These are phyloP conservation scores for Trachymyrmex septentrionalis DNA, from an alignment of 1,140 invertebrate species.

Conservation along the genomic window DNA sequence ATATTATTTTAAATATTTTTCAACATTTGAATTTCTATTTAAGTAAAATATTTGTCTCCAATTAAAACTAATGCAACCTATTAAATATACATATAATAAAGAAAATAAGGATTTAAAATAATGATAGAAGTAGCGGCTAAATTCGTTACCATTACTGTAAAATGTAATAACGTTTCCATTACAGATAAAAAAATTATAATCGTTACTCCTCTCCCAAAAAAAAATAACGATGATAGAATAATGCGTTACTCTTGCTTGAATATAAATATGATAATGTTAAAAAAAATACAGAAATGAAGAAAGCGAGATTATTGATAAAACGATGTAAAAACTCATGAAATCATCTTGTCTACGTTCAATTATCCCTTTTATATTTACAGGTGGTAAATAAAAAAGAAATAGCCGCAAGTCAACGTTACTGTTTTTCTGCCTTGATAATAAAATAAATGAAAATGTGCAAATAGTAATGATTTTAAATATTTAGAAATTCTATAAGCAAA, in stretches of 20 bases:
- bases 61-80: too few species aligned
- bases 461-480: not conserved
- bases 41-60: too few species aligned
- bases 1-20: too few species aligned
- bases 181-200: too few species aligned
- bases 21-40: too few species aligned
- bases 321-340: not conserved
- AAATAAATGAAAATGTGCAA: not conserved
- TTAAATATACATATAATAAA: too few species aligned
- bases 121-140: too few species aligned
- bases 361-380: not conserved
- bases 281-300: not conserved
- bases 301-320: not conserved
- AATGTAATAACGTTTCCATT: too few species aligned
- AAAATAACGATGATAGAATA: too few species aligned
- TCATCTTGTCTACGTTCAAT: not conserved
- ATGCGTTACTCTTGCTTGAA: not conserved
- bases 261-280: not conserved
- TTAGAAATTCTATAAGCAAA: not conserved
- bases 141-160: too few species aligned
- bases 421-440: not conserved
- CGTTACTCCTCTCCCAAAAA: too few species aligned
- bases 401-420: not conserved
- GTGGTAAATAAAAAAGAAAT: not conserved
- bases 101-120: too few species aligned